A percentile compares a stretch with the other conserved stretches of the same genome.
These are phyloP conservation scores for Dascyllus trimaculatus DNA, from an alignment of 2,113 vertebrate genomes.

Conservation along the genomic window DNA sequence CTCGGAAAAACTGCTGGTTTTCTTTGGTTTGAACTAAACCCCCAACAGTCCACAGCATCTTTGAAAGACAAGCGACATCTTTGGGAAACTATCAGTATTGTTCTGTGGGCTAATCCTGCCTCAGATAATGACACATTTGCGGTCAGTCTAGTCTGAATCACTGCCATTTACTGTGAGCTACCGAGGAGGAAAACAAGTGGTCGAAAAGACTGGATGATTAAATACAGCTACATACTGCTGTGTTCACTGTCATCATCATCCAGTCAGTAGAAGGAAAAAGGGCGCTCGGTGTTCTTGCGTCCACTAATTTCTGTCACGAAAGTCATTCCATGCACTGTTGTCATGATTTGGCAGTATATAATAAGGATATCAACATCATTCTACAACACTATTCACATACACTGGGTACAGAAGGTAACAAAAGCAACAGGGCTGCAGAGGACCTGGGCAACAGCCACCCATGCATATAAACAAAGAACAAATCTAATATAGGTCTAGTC, in stretches of 20 bases:
- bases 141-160: background rate
- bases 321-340: constrained; percentile 47
- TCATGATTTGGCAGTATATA: constrained; percentile 62
- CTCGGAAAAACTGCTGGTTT: constrained; percentile 32
- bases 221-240: background rate
- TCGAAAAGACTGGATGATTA: background rate
- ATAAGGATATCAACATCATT: constrained; percentile 59
- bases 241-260: constrained; percentile 26
- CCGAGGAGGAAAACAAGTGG: no score
- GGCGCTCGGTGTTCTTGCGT: constrained; percentile 10
- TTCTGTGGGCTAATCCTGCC: background rate
- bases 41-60: constrained; percentile 25
- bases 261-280: constrained; percentile 31
- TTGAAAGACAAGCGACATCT: constrained; percentile 37
- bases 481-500: constrained; percentile 41
- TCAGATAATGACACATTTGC: no score
- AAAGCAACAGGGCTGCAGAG: constrained; percentile 54
- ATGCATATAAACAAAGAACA: constrained; percentile 69
- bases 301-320: constrained; percentile 17
- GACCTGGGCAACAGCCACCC: constrained; percentile 66
- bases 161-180: background rate
- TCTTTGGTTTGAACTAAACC: constrained; percentile 66
- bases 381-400: constrained; percentile 65
- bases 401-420: constrained; percentile 52
- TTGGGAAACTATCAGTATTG: constrained; percentile 2